Base-by-base conservation (phyloP, 1,140 invertebrate species). In the Telenomus remus region DNA sequence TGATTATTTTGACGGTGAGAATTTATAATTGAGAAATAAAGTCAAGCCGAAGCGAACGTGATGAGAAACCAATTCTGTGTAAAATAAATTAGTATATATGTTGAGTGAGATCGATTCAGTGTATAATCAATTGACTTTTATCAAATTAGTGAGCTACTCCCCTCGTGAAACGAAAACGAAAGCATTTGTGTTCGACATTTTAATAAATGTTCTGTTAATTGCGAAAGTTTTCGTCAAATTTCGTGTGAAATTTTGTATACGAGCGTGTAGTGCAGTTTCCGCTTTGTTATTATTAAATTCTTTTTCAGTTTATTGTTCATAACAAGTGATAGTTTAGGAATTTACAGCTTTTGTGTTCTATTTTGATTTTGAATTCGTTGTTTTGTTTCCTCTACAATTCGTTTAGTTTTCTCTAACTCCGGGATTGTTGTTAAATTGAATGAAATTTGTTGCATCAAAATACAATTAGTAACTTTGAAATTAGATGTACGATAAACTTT, bases 121-220 rank as follows among this genome's bases (percentile, higher is more conserved):
- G 37, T 53, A 35, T 51, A 63, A 64, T 64, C 60, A 64, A 54
- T 48, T 39, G 50, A 47, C 49, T 64, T 64, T 54, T 53, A 64
- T 64, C 50, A 37, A 64, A 64, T 54, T 54, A 64, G 60, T 39
- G 50, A 46, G 27, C 15, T 37, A 54, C 50, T 54, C 60, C 48
- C 37, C 48, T 53, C 37, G 27, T 35, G 13, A 44, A 19, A 35
- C 56, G 19, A 50, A 60, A 50, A 49, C 33, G 15, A 16, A 48
- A 59, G 33, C 44, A 49, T 48, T 49, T 48, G 27, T 42, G 48
- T 59, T 59, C 47, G 9, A 34, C 10, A 6, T 27, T 27, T 19
- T 56, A 15, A 47, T 35, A 42, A 16, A 42, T 19, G 39, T 54
- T n/a, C 2, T 12, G n/a, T 37, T 51, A 53, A 42, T 16, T 19